Percentiles rank a stretch among this genome's conserved stretches.
phyloP scores from a whole-genome alignment of 2,888 invertebrate genomes.

The Cyrtodaria siliqua region DNA sequence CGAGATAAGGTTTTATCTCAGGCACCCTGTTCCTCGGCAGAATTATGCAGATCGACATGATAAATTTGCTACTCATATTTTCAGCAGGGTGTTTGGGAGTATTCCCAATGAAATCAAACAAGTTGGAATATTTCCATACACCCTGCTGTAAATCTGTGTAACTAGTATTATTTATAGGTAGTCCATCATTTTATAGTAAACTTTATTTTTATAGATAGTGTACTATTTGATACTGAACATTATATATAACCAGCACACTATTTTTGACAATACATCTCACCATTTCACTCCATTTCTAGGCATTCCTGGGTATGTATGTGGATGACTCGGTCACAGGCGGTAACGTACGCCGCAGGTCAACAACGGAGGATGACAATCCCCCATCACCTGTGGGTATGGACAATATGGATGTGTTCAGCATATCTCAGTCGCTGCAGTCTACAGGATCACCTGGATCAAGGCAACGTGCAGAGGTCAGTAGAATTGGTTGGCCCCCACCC shows the following conservation, averaged over 20 bases:
- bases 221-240: background rate
- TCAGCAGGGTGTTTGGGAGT: too few species aligned
- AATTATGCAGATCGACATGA: too few species aligned
- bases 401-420: conserved; percentile 88
- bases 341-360: conserved; percentile 91
- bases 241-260: background rate
- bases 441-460: conserved; percentile 69
- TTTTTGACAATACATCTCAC: too few species aligned
- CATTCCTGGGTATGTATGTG: conserved; percentile 96
- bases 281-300: too few species aligned
- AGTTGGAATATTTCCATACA: too few species aligned
- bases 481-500: too few species aligned
- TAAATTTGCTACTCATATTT: too few species aligned
- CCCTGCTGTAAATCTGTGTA: too few species aligned
- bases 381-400: conserved; percentile 95
- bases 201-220: background rate
- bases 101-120: too few species aligned
- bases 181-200: conserved; percentile 1
- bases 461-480: conserved; percentile 88
- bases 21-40: too few species aligned
- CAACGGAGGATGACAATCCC: conserved; percentile 98
- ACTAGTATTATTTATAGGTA: too few species aligned
- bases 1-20: too few species aligned
- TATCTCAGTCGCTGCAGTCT: conserved; percentile 75
- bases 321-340: conserved; percentile 93